Base-by-base conservation (phyloP, 1,140 invertebrate species). In the Drosophila guanche region DNA sequence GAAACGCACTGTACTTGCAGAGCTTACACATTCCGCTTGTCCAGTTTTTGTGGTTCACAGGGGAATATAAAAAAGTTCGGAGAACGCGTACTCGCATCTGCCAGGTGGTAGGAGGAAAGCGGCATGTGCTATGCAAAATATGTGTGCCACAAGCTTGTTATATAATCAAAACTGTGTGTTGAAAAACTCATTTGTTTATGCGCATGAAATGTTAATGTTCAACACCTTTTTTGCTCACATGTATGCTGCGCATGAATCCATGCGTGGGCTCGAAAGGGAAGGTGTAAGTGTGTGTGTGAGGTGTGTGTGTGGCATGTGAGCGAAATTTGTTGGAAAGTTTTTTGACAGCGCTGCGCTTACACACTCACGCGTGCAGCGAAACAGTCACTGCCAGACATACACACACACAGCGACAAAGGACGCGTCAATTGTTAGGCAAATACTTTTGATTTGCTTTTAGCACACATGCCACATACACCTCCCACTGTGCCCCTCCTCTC, bases 291-390 rank as follows among this genome's bases (percentile, higher is more conserved):
- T 53, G 37, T 42, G 48, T 51, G 14, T 40, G 23, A 40, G 2
- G 20, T 42, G 8, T 37, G 8, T 37, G 45, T 68, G 46, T 42
- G 81, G 76, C 80, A 85, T 85, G 76, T 86, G 81, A 85, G 76
- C 81, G 80, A 86, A 81, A 86, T 85, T 85, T 85, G 81, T 81
- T 81, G 77, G 55, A 85, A 85, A 88, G 81, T 85, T 81, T 85
- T 85, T 75, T 81, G 81, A 86, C 81, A 77, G 83, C 63, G 25
- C 55, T 56, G 56, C 42, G 70, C 56, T 47, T 63, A 70, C 37
- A 41, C 59, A 50, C 25, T 25, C 25, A 42, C 37, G 27, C 57
- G 29, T 33, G 16, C 16, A 20, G 16, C 16, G 0, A 20, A 20
- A 55, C 40, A 59, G 45, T 40, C 14, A 23, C 20, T 29, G 23